Conservation (phyloP, 2,888 invertebrate species). For the Patella caerulea region DNA sequence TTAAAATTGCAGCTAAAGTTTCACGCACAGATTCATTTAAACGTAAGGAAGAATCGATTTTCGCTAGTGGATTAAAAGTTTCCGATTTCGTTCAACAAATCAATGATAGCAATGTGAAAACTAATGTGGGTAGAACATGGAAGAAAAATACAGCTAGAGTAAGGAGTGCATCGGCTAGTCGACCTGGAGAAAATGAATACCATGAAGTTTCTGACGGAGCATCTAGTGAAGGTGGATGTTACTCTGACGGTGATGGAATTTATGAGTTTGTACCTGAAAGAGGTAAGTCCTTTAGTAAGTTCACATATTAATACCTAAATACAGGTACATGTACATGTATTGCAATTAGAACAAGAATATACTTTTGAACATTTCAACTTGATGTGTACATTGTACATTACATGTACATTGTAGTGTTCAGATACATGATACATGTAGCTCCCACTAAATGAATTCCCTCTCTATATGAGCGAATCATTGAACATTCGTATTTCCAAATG, state of each 20-base stretch:
- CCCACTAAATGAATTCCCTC: too few relatives aligned
- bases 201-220: slow-evolving; percentile 39
- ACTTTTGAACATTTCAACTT: neutral
- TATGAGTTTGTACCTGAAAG: slow-evolving; percentile 38
- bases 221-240: slow-evolving; percentile 14
- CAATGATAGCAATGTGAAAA: slow-evolving; percentile 29
- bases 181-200: slow-evolving; percentile 38
- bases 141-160: slow-evolving; percentile 32
- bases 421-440: too few relatives aligned
- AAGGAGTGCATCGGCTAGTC: slow-evolving; percentile 26
- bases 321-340: neutral
- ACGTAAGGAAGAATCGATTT: slow-evolving; percentile 41
- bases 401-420: too few relatives aligned
- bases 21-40: slow-evolving; percentile 23
- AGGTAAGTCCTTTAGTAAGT: slow-evolving; percentile 15
- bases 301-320: neutral
- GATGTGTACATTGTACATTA: too few relatives aligned
- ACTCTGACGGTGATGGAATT: slow-evolving; percentile 25
- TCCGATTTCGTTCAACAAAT: slow-evolving; percentile 45
- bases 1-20: slow-evolving; percentile 14
- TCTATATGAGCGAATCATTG: too few relatives aligned
- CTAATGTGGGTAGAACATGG: slow-evolving; percentile 27
- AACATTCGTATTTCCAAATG: too few relatives aligned
- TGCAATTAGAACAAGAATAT: neutral
- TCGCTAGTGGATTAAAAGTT: slow-evolving; percentile 42